phyloP scores from a whole-genome alignment of 2,113 vertebrate species.

The Oryzias curvinotus region DNA sequence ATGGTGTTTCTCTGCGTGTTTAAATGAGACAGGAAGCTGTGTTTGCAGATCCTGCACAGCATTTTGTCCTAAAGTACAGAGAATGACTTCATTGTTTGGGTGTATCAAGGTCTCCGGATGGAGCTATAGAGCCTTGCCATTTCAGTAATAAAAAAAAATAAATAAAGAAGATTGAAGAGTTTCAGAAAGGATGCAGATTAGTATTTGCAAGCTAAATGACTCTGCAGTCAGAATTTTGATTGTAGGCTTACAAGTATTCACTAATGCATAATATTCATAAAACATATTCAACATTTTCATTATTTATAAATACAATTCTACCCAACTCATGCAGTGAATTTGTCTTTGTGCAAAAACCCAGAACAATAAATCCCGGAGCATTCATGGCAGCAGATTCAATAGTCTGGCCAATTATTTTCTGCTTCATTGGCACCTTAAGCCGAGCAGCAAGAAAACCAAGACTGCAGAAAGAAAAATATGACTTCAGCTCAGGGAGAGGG shows the following conservation, averaged over 20 bases:
- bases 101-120: slow-evolving; percentile 22
- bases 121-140: slow-evolving; percentile 12
- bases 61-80: slow-evolving; percentile 12
- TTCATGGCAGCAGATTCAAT: slow-evolving; percentile 26
- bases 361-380: slow-evolving; percentile 5
- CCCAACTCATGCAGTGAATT: slow-evolving; percentile 5
- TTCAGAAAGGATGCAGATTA: not conserved
- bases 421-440: slow-evolving; percentile 18
- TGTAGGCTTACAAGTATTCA: not conserved
- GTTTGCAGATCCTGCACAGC: not conserved
- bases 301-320: not conserved
- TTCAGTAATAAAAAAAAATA: slow-evolving; percentile 43
- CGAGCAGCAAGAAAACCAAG: slow-evolving; percentile 21
- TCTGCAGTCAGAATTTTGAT: not conserved
- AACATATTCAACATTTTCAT: not conserved
- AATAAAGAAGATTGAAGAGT: no score
- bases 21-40: not conserved
- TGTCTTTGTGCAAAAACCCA: slow-evolving; percentile 12
- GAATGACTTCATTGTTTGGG: slow-evolving; percentile 32
- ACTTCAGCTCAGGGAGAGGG: slow-evolving; percentile 24
- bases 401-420: slow-evolving; percentile 19
- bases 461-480: slow-evolving; percentile 34
- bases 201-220: slow-evolving; percentile 20
- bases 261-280: not conserved
- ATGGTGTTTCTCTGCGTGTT: not conserved